Conservation (phyloP, 2,888 invertebrate species). For the Eristalis intricaria region DNA sequence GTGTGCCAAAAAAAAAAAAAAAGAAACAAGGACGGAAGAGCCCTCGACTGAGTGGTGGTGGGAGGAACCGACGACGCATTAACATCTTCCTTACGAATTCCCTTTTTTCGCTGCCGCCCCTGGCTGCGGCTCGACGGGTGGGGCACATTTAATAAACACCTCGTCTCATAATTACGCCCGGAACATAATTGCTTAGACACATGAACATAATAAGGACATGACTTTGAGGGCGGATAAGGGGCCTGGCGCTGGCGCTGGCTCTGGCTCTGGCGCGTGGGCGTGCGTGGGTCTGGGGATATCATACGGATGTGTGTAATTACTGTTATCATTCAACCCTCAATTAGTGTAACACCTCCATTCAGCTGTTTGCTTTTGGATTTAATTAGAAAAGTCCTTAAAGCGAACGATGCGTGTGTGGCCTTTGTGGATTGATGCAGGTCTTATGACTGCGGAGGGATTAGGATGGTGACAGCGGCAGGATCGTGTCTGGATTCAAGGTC, state of each 20-base stretch:
- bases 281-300: slow-evolving; percentile 29
- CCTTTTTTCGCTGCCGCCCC: slow-evolving; percentile 7
- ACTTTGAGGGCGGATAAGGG: slow-evolving; percentile 21
- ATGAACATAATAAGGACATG: slow-evolving; percentile 71
- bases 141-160: slow-evolving; percentile 66
- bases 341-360: slow-evolving; percentile 53
- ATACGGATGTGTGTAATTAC: slow-evolving; percentile 59
- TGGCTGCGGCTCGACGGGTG: background rate
- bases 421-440: background rate
- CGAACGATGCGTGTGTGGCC: background rate
- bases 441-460: background rate
- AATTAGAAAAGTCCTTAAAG: slow-evolving; percentile 19
- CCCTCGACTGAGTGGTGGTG: background rate
- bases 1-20: background rate
- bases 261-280: background rate
- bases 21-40: background rate
- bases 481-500: too few relatives aligned
- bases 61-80: slow-evolving; percentile 35
- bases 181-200: slow-evolving; percentile 71
- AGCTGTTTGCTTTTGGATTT: slow-evolving; percentile 54
- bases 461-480: background rate
- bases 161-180: slow-evolving; percentile 68
- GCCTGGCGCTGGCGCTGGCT: background rate
- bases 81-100: slow-evolving; percentile 21
- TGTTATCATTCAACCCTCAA: slow-evolving; percentile 67